Percentiles rank a stretch among this genome's conserved stretches.
These are phyloP conservation scores for Dicaeum eximium DNA, from an alignment of 2,113 vertebrate genomes.

Conservation along the genomic window DNA sequence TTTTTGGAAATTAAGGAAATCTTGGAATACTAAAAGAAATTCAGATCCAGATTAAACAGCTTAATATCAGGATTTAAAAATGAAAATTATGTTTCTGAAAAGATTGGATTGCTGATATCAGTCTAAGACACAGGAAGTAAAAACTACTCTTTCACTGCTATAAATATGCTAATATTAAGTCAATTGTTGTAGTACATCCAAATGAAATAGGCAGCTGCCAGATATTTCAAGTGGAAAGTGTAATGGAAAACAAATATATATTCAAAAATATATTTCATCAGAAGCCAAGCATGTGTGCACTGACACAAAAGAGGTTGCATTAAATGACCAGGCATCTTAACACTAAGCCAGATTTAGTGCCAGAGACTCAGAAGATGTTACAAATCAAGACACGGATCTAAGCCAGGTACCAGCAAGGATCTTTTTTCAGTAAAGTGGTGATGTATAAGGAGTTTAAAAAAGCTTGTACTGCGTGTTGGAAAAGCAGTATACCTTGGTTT, in stretches of 20 bases:
- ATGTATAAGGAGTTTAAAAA: not conserved
- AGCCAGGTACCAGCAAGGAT: not conserved
- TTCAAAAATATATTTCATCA: not conserved
- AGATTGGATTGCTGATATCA: not conserved
- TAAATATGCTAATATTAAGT: not conserved
- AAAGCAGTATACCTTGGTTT: not conserved
- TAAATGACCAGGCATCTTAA: not conserved
- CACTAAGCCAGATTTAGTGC: not conserved
- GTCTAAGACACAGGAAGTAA: not conserved
- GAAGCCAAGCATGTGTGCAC: not conserved
- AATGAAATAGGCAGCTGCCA: not conserved
- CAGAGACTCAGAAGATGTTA: not conserved
- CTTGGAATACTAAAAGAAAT: not conserved
- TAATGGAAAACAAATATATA: not conserved
- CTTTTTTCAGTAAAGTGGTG: accelerated
- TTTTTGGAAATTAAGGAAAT: not conserved
- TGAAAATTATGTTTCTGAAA: not conserved
- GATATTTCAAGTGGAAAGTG: not conserved
- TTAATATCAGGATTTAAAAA: not conserved
- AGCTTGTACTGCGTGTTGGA: not conserved
- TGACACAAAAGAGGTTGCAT: not conserved
- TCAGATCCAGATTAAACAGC: not conserved
- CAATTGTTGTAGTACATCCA: not conserved
- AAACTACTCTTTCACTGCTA: not conserved
- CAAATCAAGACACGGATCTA: not conserved